Base-by-base conservation (phyloP, 1,140 invertebrate species). In the Temnothorax curvispinosus region DNA sequence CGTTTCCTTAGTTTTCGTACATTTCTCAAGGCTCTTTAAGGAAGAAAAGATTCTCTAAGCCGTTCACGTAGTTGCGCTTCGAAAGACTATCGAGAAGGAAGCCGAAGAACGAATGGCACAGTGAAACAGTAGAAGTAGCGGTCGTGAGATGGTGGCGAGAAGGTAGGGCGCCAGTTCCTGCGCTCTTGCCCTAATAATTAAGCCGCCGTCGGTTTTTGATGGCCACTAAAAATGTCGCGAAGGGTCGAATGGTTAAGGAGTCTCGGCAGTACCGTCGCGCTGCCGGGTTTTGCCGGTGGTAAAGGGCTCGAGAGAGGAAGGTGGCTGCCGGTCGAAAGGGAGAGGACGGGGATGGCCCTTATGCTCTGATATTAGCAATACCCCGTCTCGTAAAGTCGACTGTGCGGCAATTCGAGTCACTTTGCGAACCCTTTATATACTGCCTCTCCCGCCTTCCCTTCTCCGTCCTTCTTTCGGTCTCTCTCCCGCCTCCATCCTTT, bases 221-320 rank as follows among this genome's bases (percentile, higher is more conserved):
- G 93, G 94, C 93, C 94, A 95, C 95, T 95, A 95, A 95, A 95
- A 95, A 94, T 95, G 94, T 95, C 94, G 91, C 94, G 86, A 91
- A 93, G 94, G 93, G 93, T 94, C 91, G 89, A 94, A 93, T 90
- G 93, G 91, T 94, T 95, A 94, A 95, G 93, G 91, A 94, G 92
- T 91, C 89, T 91, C 92, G 86, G 87, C 85, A 92, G 86, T 87
- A 56, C 82, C 87, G 44, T 80, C 72, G 78, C 50, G 71, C 87
- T n/a, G 69, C 41, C 38, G 76, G 27, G 0, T 58, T 88, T 76
- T 78, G 76, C 18, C 11, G 18, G 67, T 32, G 56, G 85, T 56
- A 87, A 78, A 81, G 60, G 58, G 60, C 35, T 67, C 13, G 87
- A 41, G 77, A 41, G 77, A 78, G 75, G 65, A 56, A 74, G 60